phyloP scores from a whole-genome alignment of 2,797 vertebrate species.

The Phrynocephalus guinanensis region DNA sequence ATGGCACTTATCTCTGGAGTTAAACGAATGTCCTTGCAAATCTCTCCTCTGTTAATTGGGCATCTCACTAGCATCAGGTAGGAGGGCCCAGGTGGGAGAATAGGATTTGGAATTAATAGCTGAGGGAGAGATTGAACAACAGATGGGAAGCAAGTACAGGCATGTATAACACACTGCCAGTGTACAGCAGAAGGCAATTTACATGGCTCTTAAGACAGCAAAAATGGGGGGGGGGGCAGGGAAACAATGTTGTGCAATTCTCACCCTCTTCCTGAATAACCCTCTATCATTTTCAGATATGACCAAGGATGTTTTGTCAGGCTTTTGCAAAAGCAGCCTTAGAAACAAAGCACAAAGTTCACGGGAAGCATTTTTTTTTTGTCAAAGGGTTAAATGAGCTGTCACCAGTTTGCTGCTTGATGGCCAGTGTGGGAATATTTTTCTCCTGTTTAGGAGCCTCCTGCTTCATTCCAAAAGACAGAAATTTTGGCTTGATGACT shows the following conservation, averaged over 20 bases:
- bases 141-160: neutral
- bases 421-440: too few relatives aligned
- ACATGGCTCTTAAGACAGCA: neutral
- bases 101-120: neutral
- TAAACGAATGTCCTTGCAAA: slow-evolving; percentile 23
- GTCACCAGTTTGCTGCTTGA: neutral
- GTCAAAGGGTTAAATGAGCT: neutral
- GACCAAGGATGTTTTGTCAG: neutral
- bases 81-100: neutral
- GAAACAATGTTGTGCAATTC: neutral
- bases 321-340: neutral
- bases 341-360: neutral
- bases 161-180: neutral
- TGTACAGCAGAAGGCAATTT: neutral
- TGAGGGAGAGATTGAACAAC: slow-evolving; percentile 14
- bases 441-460: neutral
- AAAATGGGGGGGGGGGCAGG: neutral
- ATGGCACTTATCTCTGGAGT: slow-evolving; percentile 18
- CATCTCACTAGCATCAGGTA: neutral
- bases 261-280: neutral
- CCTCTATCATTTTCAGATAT: neutral
- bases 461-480: neutral
- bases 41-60: slow-evolving; percentile 24
- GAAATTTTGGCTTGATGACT: too few relatives aligned
- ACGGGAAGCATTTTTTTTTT: too few relatives aligned